A percentile compares a stretch with the other conserved stretches of the same genome.
phyloP scores from a whole-genome alignment of 2,888 invertebrate genomes.

The Caenorhabditis uteleia region DNA sequence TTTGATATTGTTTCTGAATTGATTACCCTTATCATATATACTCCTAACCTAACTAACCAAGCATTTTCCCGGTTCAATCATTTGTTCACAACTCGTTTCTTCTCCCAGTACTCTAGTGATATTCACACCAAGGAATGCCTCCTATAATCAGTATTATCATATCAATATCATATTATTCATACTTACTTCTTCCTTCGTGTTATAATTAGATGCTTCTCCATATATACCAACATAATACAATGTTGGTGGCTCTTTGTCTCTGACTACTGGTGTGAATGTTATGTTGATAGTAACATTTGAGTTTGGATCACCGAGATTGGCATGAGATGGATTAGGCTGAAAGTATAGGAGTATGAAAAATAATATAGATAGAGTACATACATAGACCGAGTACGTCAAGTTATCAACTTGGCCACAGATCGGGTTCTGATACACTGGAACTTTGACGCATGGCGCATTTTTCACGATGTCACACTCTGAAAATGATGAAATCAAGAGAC shows the following conservation, averaged over 20 bases:
- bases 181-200: slow-evolving; percentile 51
- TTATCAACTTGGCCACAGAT: slow-evolving; percentile 57
- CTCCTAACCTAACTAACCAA: slow-evolving; percentile 25
- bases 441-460: slow-evolving; percentile 52
- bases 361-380: slow-evolving; percentile 4
- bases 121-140: slow-evolving; percentile 58
- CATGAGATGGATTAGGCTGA: slow-evolving; percentile 22
- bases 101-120: slow-evolving; percentile 53
- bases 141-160: too few species aligned
- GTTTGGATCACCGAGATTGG: slow-evolving; percentile 28
- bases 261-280: slow-evolving; percentile 48
- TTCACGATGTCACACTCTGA: slow-evolving; percentile 61
- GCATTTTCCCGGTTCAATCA: slow-evolving; percentile 42
- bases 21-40: background rate
- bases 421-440: slow-evolving; percentile 38
- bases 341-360: background rate
- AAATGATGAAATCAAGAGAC: too few species aligned
- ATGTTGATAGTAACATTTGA: slow-evolving; percentile 56
- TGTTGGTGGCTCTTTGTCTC: slow-evolving; percentile 39
- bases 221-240: slow-evolving; percentile 62
- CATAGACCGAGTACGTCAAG: slow-evolving; percentile 28
- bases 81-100: slow-evolving; percentile 46
- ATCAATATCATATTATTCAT: slow-evolving; percentile 4
- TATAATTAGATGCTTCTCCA: slow-evolving; percentile 54
- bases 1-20: slow-evolving; percentile 17